Conservation (phyloP, 1,140 invertebrate species). For the Brachionus angularis region DNA sequence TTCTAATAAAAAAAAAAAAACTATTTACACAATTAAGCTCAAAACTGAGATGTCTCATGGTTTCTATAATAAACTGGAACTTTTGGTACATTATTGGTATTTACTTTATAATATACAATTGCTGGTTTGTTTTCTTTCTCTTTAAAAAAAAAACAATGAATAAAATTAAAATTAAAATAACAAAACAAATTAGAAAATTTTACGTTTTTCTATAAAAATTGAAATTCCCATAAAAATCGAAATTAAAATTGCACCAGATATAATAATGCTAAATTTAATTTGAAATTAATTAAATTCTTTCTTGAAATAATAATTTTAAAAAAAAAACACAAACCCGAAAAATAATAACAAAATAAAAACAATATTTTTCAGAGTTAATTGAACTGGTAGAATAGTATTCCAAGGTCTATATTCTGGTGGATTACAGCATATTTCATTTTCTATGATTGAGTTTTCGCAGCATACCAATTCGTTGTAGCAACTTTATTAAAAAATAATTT, state of each 20-base stretch:
- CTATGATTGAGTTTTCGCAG: background rate
- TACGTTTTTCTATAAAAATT: conserved; percentile 7
- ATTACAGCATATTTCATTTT: conserved; percentile 6
- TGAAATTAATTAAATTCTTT: background rate
- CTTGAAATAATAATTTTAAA: too few species aligned
- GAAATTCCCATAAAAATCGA: conserved; percentile 25
- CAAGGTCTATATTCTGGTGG: conserved; percentile 26
- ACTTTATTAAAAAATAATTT: conserved; percentile 14
- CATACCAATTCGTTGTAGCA: conserved; percentile 32
- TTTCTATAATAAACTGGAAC: too few species aligned
- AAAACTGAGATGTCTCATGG: too few species aligned
- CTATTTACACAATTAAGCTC: too few species aligned
- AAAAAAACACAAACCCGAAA: background rate
- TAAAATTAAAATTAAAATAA: background rate
- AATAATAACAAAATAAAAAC: conserved; percentile 36
- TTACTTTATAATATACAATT: too few species aligned
- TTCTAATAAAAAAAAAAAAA: too few species aligned
- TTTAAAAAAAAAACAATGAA: background rate
- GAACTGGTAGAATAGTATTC: conserved; percentile 19
- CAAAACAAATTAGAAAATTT: background rate
- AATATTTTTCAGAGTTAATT: conserved; percentile 28
- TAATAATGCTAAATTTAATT: background rate
- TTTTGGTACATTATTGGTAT: too few species aligned
- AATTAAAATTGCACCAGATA: conserved; percentile 1
- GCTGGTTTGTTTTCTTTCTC: conserved; percentile 23